Conservation (phyloP, 2,888 invertebrate genomes). For the Molorchus minor region DNA sequence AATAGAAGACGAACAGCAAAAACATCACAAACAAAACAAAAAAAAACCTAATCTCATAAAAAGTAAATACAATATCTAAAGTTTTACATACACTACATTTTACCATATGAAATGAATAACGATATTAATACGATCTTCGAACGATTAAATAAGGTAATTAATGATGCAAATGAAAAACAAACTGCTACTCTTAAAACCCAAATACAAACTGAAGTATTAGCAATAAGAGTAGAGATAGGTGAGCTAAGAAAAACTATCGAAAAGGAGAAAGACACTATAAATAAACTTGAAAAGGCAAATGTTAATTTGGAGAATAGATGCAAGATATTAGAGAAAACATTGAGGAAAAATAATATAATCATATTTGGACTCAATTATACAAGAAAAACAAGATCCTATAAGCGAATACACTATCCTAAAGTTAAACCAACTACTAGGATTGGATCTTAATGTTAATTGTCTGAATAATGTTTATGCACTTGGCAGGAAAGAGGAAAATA, state of each 20-base stretch:
- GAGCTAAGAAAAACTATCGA: background rate
- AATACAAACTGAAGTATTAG: too few species aligned
- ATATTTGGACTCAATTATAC: background rate
- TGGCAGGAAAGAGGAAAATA: background rate
- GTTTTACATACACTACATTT: too few species aligned
- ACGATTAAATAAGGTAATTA: too few species aligned
- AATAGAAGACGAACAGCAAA: too few species aligned
- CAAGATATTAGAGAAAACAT: background rate
- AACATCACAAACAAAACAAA: too few species aligned
- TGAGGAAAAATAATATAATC: background rate
- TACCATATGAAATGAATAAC: too few species aligned
- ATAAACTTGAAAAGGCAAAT: background rate
- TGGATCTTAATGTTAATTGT: background rate
- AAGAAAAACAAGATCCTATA: background rate
- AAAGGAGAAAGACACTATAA: background rate
- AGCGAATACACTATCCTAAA: background rate
- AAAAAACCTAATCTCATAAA: too few species aligned
- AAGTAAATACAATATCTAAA: too few species aligned
- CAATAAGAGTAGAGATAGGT: background rate
- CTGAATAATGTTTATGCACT: background rate
- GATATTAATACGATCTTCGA: too few species aligned
- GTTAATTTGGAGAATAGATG: background rate
- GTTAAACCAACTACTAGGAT: background rate
- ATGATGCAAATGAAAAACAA: too few species aligned
- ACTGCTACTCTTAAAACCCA: too few species aligned